A percentile compares a stretch with the other conserved stretches of the same genome.
Conservation (phyloP, 1,140 invertebrate species). For the Bactericera cockerelli region DNA sequence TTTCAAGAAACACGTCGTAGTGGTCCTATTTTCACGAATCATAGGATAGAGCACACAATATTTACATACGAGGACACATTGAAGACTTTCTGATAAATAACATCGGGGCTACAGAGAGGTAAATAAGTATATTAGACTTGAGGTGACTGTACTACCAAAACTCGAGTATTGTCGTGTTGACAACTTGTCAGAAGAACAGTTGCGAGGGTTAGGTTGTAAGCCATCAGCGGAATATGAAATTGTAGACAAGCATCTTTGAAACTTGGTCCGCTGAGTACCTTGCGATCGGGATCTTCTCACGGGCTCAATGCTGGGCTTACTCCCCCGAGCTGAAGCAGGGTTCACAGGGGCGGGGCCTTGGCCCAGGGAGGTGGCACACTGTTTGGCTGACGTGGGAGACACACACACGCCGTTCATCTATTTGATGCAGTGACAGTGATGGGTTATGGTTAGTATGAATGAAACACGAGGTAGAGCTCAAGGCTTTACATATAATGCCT, state of each 20-base stretch:
- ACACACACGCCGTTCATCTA: slow-evolving; percentile 24
- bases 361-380: slow-evolving; percentile 19
- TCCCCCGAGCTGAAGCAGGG: neutral
- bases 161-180: slow-evolving; percentile 77
- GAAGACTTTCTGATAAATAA: neutral
- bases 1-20: neutral
- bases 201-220: slow-evolving; percentile 31
- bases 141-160: slow-evolving; percentile 66
- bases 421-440: slow-evolving; percentile 13
- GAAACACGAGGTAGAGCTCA: too few species aligned
- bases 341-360: slow-evolving; percentile 24
- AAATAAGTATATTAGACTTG: neutral
- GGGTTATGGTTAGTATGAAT: neutral
- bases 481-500: too few species aligned
- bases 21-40: neutral
- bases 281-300: slow-evolving; percentile 62
- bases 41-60: slow-evolving; percentile 5
- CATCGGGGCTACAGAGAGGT: neutral
- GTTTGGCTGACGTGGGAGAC: slow-evolving; percentile 20
- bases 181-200: slow-evolving; percentile 36
- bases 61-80: neutral
- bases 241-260: slow-evolving; percentile 70
- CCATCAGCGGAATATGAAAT: slow-evolving; percentile 52
- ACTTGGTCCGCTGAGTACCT: slow-evolving; percentile 62
- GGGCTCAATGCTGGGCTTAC: slow-evolving; percentile 23